These are phyloP conservation scores for Andricus grossulariae DNA, from an alignment of 1,140 invertebrate genomes.

Conservation along the genomic window DNA sequence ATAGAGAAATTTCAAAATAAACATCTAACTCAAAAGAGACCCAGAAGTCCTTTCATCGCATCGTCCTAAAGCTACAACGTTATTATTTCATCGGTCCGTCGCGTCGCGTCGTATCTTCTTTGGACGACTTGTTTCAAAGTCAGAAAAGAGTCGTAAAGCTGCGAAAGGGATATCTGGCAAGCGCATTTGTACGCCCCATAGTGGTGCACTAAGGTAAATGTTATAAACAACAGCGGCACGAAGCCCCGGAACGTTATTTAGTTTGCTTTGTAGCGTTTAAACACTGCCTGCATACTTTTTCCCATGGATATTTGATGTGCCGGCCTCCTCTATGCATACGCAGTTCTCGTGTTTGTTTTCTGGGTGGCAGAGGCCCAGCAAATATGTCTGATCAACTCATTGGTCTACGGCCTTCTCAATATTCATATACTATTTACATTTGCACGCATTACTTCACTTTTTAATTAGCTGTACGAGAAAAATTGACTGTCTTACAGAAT, in stretches of 20 bases:
- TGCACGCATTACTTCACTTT: too few species aligned
- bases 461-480: too few species aligned
- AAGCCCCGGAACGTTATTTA: constrained; percentile 69
- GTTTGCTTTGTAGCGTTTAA: constrained; percentile 73
- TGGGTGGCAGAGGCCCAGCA: constrained; percentile 52
- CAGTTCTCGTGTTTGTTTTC: constrained; percentile 53
- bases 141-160: constrained; percentile 54
- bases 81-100: not conserved
- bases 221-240: constrained; percentile 69
- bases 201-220: constrained; percentile 70
- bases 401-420: not conserved
- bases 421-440: not conserved
- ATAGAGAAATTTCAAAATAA: too few species aligned
- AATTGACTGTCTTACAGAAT: too few species aligned
- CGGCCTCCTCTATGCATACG: constrained; percentile 36
- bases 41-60: not conserved
- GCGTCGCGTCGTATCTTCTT: constrained; percentile 31
- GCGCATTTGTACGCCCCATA: constrained; percentile 65
- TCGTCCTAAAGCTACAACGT: not conserved
- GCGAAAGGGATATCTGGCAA: constrained; percentile 69
- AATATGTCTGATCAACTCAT: not conserved
- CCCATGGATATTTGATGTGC: constrained; percentile 53
- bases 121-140: constrained; percentile 53
- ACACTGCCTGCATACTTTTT: constrained; percentile 60
- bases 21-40: too few species aligned